These are phyloP conservation scores for Gymnocheta viridis DNA, from an alignment of 2,888 invertebrate genomes.

Conservation along the genomic window DNA sequence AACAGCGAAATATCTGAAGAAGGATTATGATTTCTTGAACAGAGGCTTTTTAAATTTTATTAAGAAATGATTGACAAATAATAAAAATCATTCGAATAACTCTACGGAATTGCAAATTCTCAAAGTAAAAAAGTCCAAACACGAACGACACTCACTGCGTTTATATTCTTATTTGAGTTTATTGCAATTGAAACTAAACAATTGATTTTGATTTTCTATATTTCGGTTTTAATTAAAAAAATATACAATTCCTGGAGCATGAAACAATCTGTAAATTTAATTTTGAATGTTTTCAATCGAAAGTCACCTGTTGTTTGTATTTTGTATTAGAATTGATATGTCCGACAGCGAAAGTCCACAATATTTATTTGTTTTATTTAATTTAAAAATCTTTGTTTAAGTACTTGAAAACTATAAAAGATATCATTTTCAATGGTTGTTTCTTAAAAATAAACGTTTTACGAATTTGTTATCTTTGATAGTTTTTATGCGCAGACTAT, in stretches of 20 bases:
- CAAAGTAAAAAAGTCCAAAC: too few relatives aligned
- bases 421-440: background rate
- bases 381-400: background rate
- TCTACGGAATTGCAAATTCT: too few relatives aligned
- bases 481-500: background rate
- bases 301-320: background rate
- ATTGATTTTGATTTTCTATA: too few relatives aligned
- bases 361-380: background rate
- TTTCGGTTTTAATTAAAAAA: background rate
- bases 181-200: too few relatives aligned
- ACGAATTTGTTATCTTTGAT: background rate
- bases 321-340: background rate
- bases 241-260: background rate
- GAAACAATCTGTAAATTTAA: background rate
- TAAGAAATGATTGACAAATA: too few relatives aligned
- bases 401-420: conserved; percentile 6
- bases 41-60: too few relatives aligned
- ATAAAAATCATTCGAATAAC: too few relatives aligned
- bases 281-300: background rate
- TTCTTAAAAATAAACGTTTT: background rate
- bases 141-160: too few relatives aligned
- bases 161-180: too few relatives aligned
- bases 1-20: too few relatives aligned
- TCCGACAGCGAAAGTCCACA: background rate
- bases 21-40: too few relatives aligned